phyloP scores from a whole-genome alignment of 2,113 vertebrate genomes.

The Reinhardtius hippoglossoides region DNA sequence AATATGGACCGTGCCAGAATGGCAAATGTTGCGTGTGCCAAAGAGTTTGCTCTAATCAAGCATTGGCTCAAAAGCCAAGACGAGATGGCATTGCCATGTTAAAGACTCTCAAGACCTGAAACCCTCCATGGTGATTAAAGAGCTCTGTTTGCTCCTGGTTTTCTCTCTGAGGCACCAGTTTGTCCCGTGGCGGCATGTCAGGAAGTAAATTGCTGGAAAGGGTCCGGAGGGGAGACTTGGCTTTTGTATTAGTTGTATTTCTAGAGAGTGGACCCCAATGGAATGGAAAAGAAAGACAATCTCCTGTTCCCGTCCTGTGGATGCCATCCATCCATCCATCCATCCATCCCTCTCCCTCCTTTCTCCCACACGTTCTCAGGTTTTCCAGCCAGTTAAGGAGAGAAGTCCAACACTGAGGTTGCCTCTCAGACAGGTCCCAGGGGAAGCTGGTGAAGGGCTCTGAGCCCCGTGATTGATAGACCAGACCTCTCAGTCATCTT shows the following conservation, averaged over 20 bases:
- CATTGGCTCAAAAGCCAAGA: constrained; percentile 36
- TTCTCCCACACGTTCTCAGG: constrained; percentile 35
- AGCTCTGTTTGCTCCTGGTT: constrained; percentile 48
- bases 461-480: constrained; percentile 67
- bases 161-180: constrained; percentile 50
- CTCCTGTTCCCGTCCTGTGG: constrained; percentile 31
- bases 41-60: constrained; percentile 69
- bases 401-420: constrained; percentile 51
- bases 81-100: constrained; percentile 52
- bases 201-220: constrained; percentile 43
- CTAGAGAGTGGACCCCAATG: constrained; percentile 26
- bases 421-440: constrained; percentile 41
- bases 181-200: constrained; percentile 47
- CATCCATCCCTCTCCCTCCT: constrained; percentile 17
- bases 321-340: constrained; percentile 38
- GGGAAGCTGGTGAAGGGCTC: constrained; percentile 52
- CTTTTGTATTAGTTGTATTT: constrained; percentile 41
- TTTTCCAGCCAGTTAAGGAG: constrained; percentile 48
- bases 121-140: constrained; percentile 61
- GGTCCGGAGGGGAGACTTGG: constrained; percentile 44
- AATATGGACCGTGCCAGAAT: constrained; percentile 46
- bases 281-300: constrained; percentile 38
- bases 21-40: constrained; percentile 46
- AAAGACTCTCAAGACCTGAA: constrained; percentile 47
- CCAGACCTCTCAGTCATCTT: constrained; percentile 44